These are phyloP conservation scores for Anabacerthia variegaticeps DNA, from an alignment of 2,797 vertebrate genomes.

Conservation along the genomic window DNA sequence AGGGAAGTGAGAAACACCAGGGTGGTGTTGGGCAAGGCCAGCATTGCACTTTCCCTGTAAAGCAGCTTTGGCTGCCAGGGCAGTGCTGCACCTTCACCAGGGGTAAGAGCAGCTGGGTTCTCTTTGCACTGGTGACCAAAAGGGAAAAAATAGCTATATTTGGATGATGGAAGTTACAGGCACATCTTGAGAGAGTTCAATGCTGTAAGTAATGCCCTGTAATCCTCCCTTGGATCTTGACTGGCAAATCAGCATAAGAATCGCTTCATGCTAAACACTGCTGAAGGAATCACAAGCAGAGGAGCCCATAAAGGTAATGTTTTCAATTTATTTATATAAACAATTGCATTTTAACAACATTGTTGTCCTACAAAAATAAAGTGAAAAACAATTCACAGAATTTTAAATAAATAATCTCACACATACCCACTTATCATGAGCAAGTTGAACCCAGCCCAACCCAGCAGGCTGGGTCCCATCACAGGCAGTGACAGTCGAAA, in stretches of 20 bases:
- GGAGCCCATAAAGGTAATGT: background rate
- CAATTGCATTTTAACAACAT: constrained; percentile 22
- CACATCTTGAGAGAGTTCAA: background rate
- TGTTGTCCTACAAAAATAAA: constrained; percentile 61
- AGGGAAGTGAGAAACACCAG: background rate
- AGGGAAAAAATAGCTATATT: background rate
- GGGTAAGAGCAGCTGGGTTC: background rate
- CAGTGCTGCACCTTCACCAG: too few relatives aligned
- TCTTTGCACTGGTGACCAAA: background rate
- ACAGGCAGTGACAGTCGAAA: background rate
- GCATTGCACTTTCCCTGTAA: background rate
- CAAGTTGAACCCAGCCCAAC: constrained; percentile 10
- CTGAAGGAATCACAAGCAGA: background rate
- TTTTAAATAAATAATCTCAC: constrained; percentile 57
- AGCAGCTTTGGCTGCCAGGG: background rate
- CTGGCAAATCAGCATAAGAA: background rate
- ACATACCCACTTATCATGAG: background rate
- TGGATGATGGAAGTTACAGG: background rate
- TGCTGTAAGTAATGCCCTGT: background rate
- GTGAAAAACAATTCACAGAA: constrained; percentile 41
- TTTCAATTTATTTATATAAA: constrained; percentile 48
- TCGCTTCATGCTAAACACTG: background rate
- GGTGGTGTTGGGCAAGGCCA: fast-evolving
- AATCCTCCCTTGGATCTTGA: background rate
- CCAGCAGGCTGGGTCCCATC: constrained; percentile 12